These are phyloP conservation scores for Actinia tenebrosa DNA, from an alignment of 64 coral and sea anemone species.

Conservation along the genomic window DNA sequence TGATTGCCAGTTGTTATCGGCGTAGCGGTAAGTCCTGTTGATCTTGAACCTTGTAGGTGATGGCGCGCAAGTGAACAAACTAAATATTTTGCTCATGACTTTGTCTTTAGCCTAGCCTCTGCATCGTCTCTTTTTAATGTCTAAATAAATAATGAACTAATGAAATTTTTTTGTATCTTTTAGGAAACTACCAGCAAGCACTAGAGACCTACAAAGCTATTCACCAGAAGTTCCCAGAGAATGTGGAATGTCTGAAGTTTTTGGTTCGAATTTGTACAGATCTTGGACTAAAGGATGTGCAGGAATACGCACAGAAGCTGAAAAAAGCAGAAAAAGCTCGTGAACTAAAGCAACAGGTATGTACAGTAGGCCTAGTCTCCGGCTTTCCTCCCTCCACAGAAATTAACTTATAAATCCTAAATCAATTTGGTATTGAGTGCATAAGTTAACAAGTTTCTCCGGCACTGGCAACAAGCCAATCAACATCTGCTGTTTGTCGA, in stretches of 20 bases:
- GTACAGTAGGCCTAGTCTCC: too few relatives aligned
- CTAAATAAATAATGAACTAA: background rate
- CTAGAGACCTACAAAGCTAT: conserved; percentile 92
- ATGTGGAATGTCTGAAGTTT: conserved; percentile 97
- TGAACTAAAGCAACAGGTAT: conserved; percentile 96
- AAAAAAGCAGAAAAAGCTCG: conserved; percentile 97
- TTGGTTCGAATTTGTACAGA: conserved; percentile 96
- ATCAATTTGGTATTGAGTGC: too few relatives aligned
- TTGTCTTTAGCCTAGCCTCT: background rate
- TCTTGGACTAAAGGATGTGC: conserved; percentile 93
- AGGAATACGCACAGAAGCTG: conserved; percentile 95
- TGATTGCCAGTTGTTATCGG: conserved; percentile 98
- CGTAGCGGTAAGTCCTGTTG: conserved; percentile 79
- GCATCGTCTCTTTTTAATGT: too few relatives aligned
- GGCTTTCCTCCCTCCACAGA: too few relatives aligned
- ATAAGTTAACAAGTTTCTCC: too few relatives aligned
- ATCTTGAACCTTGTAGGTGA: background rate
- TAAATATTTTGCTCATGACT: too few relatives aligned
- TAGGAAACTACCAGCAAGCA: conserved; percentile 97
- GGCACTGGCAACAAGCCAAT: too few relatives aligned
- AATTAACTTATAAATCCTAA: too few relatives aligned
- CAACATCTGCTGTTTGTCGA: too few relatives aligned
- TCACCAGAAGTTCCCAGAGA: conserved; percentile 93
- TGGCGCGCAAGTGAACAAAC: background rate
- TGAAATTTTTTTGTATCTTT: background rate